phyloP scores from a whole-genome alignment of 2,888 invertebrate genomes.

The Acanthosepion esculentum region DNA sequence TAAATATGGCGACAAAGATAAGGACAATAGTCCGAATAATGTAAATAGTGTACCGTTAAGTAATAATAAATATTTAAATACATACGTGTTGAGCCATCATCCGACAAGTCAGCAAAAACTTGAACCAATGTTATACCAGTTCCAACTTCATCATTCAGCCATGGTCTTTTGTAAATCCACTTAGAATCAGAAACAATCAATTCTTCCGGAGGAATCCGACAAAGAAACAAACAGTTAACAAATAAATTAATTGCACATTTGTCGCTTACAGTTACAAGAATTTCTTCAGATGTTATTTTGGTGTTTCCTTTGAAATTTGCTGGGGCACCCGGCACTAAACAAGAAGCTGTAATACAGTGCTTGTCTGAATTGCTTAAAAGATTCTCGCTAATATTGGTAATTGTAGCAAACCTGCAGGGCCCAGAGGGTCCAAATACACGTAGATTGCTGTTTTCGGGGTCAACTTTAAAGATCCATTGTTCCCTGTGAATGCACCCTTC shows the following conservation, averaged over 20 bases:
- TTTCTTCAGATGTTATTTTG: constrained; percentile 53
- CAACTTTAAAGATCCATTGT: constrained; percentile 60
- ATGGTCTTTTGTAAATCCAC: constrained; percentile 57
- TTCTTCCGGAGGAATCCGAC: constrained; percentile 51
- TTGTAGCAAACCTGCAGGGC: constrained; percentile 61
- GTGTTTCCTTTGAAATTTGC: constrained; percentile 52
- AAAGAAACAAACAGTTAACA: constrained; percentile 55
- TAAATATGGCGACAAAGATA: no score
- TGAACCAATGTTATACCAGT: constrained; percentile 58
- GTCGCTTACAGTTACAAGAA: constrained; percentile 57
- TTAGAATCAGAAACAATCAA: constrained; percentile 53
- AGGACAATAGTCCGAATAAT: neutral
- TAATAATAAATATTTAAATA: neutral
- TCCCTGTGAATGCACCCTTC: constrained; percentile 54
- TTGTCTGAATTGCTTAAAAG: constrained; percentile 38
- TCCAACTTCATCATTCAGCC: constrained; percentile 55
- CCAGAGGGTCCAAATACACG: constrained; percentile 60
- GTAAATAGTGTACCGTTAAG: no score
- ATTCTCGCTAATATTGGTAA: constrained; percentile 56
- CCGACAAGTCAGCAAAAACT: constrained; percentile 55
- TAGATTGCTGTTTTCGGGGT: constrained; percentile 50
- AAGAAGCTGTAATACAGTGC: constrained; percentile 38
- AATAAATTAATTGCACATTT: constrained; percentile 55
- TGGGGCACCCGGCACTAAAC: constrained; percentile 56
- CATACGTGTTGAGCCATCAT: neutral